Base-by-base conservation (phyloP, 2,113 vertebrate genomes). In the Sigmodon hispidus region DNA sequence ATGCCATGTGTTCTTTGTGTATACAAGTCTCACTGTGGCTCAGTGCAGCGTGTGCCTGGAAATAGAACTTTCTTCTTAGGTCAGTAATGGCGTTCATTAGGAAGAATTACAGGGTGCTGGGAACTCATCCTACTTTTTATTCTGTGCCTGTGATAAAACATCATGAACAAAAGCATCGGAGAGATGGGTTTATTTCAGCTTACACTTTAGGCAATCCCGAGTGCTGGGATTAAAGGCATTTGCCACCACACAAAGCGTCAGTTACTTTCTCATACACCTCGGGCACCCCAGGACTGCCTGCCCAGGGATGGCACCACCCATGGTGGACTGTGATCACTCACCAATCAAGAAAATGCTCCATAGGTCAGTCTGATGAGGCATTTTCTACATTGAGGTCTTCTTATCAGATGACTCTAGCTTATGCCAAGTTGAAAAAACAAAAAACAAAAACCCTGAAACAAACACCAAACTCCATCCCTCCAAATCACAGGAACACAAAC, bases 161-260 rank as follows among this genome's bases (percentile, higher is more conserved):
- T 57, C 8, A 5, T 10, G 36, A 10, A 29, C 57, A 45, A 8
- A 83, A 61, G 55, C 57, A 29, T 24, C 3, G 31, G 80, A 17
- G 15, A n/a, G 3, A 31, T 2, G 0, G 22, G n/a, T 83, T 29
- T 61, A 1, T 43, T 31, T 31, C n/a, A 10, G 7, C 4, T 0
- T 83, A 83, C 24, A 40, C 5, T n/a, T 81, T 59, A 31, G 1
- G 0, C 13, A 81, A 52, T 81, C 22, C 6, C n/a, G n/a, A n/a
- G n/a, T n/a, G n/a, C n/a, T n/a, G n/a, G n/a, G n/a, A n/a, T n/a
- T n/a, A n/a, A n/a, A n/a, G n/a, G n/a, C n/a, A n/a, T n/a, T n/a
- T n/a, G n/a, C n/a, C n/a, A n/a, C n/a, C n/a, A n/a, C n/a, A n/a
- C n/a, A n/a, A n/a, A n/a, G n/a, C n/a, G n/a, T n/a, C n/a, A 31